These are phyloP conservation scores for Ochropacha duplaris DNA, from an alignment of 2,888 invertebrate genomes.

Conservation along the genomic window DNA sequence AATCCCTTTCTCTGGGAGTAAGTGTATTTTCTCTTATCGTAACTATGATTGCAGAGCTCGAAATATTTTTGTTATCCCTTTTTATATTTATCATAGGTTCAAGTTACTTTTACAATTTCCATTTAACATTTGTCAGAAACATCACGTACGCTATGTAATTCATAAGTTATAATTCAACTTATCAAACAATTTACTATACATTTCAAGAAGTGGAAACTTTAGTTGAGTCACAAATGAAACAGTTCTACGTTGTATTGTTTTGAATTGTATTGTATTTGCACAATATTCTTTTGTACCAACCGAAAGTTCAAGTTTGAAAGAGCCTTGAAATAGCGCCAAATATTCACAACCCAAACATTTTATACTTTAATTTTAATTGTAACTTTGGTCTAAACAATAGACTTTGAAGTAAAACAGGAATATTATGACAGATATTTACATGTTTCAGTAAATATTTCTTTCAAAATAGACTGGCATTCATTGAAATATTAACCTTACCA, in stretches of 20 bases:
- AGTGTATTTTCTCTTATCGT: neutral
- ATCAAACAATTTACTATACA: neutral
- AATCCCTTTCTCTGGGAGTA: slow-evolving; percentile 1
- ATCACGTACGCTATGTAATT: neutral
- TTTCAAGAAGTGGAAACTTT: neutral
- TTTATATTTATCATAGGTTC: neutral
- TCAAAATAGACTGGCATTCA: neutral
- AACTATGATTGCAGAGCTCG: neutral
- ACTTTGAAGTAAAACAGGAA: neutral
- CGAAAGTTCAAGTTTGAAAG: neutral
- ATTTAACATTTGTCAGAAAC: neutral
- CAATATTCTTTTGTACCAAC: neutral
- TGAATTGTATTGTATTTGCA: neutral
- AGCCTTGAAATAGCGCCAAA: neutral
- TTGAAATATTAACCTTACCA: neutral
- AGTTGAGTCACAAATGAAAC: neutral
- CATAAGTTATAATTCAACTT: neutral
- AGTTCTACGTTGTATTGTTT: neutral
- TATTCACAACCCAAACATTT: neutral
- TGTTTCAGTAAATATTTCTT: neutral
- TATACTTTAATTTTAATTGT: neutral
- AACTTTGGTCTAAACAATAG: neutral
- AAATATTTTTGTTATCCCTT: neutral
- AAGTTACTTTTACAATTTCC: neutral
- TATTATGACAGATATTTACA: neutral